A percentile compares a stretch with the other conserved stretches of the same genome.
phyloP scores from a whole-genome alignment of 2,888 invertebrate genomes.

The Thera britannica region DNA sequence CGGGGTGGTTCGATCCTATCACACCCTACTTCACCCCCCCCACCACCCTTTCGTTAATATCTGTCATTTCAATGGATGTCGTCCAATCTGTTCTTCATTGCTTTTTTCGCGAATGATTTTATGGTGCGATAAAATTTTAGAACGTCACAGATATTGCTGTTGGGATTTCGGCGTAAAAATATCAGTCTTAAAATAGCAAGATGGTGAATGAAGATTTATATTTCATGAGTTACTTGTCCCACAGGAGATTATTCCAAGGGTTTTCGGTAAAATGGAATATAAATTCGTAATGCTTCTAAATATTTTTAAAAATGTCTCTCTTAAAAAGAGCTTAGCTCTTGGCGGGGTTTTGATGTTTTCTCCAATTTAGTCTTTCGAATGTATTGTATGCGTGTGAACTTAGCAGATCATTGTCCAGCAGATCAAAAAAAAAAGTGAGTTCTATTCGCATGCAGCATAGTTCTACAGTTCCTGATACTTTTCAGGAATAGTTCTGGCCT shows the following conservation, averaged over 20 bases:
- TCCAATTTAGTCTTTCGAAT: too few species aligned
- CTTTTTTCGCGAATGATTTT: constrained; percentile 1
- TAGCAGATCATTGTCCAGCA: too few species aligned
- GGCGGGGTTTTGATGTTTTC: too few species aligned
- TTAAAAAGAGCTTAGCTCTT: too few species aligned
- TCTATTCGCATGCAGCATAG: too few species aligned
- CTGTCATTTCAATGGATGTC: constrained; percentile 1
- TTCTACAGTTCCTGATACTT: too few species aligned
- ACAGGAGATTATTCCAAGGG: neutral
- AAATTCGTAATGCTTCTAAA: too few species aligned
- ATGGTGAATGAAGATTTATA: neutral
- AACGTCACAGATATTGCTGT: constrained; percentile 2
- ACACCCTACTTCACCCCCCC: constrained; percentile 17
- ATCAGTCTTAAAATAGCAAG: constrained; percentile 4
- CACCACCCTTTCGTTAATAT: constrained; percentile 19
- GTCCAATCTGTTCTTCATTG: neutral
- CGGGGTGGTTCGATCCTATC: constrained; percentile 4
- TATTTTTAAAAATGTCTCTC: too few species aligned
- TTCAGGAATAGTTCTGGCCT: too few species aligned
- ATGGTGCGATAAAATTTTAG: neutral
- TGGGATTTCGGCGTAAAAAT: constrained; percentile 7
- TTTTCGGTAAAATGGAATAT: neutral
- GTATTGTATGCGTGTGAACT: too few species aligned
- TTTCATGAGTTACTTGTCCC: neutral
- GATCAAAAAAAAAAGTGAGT: too few species aligned